A percentile compares a stretch with the other conserved stretches of the same genome.
phyloP scores from a whole-genome alignment of 2,888 invertebrate genomes.

The Nowickia ferox region DNA sequence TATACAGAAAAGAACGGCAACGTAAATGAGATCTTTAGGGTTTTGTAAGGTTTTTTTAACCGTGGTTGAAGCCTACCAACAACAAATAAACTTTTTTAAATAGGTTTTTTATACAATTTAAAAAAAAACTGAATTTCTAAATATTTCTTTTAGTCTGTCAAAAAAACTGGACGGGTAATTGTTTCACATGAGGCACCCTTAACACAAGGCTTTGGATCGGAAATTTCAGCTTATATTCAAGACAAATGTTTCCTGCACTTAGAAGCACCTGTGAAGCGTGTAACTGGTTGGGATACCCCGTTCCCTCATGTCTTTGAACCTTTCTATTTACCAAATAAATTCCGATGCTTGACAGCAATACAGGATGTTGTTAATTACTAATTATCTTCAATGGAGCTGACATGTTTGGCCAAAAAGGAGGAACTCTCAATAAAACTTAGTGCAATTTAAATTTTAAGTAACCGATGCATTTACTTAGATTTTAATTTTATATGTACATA shows the following conservation, averaged over 20 bases:
- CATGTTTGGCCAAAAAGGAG: background rate
- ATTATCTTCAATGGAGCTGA: slow-evolving; percentile 73
- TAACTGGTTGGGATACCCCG: slow-evolving; percentile 97
- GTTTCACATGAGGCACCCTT: slow-evolving; percentile 98
- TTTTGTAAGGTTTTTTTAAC: no score
- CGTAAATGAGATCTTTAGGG: no score
- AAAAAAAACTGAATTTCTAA: background rate
- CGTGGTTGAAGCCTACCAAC: no score
- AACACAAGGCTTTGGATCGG: slow-evolving; percentile 97
- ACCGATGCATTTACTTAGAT: slow-evolving; percentile 62
- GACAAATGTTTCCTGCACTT: slow-evolving; percentile 96
- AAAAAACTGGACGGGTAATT: slow-evolving; percentile 95
- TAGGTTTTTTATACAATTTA: no score
- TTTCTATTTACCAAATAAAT: slow-evolving; percentile 97
- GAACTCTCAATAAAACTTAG: background rate
- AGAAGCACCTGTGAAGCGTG: slow-evolving; percentile 95
- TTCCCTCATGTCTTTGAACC: slow-evolving; percentile 98
- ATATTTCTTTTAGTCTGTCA: slow-evolving; percentile 90
- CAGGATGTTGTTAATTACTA: slow-evolving; percentile 90
- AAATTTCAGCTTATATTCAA: slow-evolving; percentile 96
- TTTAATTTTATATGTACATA: slow-evolving; percentile 6
- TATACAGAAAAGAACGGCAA: no score
- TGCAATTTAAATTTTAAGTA: slow-evolving; percentile 45
- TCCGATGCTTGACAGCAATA: slow-evolving; percentile 94
- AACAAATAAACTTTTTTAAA: no score